A percentile compares a stretch with the other conserved stretches of the same genome.
Conservation (phyloP, 2,797 vertebrate species). For the Chiroxiphia lanceolata region DNA sequence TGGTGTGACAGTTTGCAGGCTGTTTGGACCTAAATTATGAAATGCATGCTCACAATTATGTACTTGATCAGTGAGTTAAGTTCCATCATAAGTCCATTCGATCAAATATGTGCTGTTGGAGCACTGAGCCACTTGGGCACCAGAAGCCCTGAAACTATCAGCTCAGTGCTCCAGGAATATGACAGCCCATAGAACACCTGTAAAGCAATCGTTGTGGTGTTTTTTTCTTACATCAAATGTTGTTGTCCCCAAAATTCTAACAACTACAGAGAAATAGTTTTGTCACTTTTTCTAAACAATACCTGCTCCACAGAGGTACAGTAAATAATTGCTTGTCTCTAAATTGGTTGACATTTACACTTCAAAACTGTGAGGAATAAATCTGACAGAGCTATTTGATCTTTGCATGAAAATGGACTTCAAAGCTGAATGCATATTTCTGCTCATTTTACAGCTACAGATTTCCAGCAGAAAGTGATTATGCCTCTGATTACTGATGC, state of each 20-base stretch:
- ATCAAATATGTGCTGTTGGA: not conserved
- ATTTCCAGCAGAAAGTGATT: slow-evolving; percentile 78
- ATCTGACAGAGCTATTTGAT: slow-evolving; percentile 81
- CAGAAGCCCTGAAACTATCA: not conserved
- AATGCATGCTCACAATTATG: not conserved
- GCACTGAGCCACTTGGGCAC: fast-evolving
- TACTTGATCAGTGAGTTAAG: not conserved
- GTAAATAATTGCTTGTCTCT: slow-evolving; percentile 80
- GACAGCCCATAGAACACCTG: not conserved
- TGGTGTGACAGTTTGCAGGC: not conserved
- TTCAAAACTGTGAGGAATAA: slow-evolving; percentile 80
- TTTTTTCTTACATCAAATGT: not conserved
- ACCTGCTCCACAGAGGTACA: not conserved
- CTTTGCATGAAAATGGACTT: slow-evolving; percentile 85
- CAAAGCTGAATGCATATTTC: slow-evolving; percentile 77
- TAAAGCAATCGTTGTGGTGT: not conserved
- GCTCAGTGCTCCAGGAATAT: not conserved
- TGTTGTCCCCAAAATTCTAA: not conserved
- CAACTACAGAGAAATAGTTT: slow-evolving; percentile 22
- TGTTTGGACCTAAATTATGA: not conserved
- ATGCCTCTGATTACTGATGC: slow-evolving; percentile 78
- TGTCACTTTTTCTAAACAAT: slow-evolving; percentile 6
- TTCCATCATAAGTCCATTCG: fast-evolving
- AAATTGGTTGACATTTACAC: slow-evolving; percentile 81
- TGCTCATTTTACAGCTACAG: slow-evolving; percentile 73